Base-by-base conservation (phyloP, 2,113 vertebrate genomes). In the Menidia beryllina region DNA sequence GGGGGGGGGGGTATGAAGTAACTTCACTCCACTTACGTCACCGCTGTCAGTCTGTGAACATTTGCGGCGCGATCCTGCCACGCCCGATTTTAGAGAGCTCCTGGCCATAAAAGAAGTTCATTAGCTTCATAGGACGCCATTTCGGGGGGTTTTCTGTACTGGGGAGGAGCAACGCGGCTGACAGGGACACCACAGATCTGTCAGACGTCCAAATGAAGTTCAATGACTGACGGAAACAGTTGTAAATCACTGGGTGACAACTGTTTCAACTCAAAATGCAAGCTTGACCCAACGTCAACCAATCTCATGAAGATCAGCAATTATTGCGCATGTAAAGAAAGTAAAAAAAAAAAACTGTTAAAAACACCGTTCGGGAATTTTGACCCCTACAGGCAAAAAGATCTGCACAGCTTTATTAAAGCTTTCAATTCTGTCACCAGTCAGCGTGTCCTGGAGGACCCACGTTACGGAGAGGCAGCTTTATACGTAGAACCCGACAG, bases 31-130 rank as follows among this genome's bases (percentile, higher is more conserved):
- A 41, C 55, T 57, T 15, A 73, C 66, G 49, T 72, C 72, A 75
- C 25, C 27, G 15, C n/a, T 45, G 72, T 80, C 51, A 52, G 65
- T 62, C 17, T 25, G 50, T 69, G 62, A 77, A 79, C n/a, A 79
- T n/a, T 14, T 51, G 72, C 52, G 55, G 48, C 50, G 39, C n/a
- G 41, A 53, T 60, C 51, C 34, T 20, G 79, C 70, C 74, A 65
- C 79, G 21, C 66, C 62, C 77, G 71, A 64, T 66, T 84, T 87
- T 69, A 63, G 59, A 82, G 66, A 77, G 77, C 54, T 73, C 27
- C 69, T 62, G 1, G 15, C 79, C 73, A 68, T 73, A 48, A 83
- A 88, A 83, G 52, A 67, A 72, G 67, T 85, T 83, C 65, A 85
- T 86, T 82, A 86, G 79, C 14, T 57, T 45, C 20, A 24, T 53